phyloP scores from a whole-genome alignment of 2,888 invertebrate species.

The Volucella zonaria region DNA sequence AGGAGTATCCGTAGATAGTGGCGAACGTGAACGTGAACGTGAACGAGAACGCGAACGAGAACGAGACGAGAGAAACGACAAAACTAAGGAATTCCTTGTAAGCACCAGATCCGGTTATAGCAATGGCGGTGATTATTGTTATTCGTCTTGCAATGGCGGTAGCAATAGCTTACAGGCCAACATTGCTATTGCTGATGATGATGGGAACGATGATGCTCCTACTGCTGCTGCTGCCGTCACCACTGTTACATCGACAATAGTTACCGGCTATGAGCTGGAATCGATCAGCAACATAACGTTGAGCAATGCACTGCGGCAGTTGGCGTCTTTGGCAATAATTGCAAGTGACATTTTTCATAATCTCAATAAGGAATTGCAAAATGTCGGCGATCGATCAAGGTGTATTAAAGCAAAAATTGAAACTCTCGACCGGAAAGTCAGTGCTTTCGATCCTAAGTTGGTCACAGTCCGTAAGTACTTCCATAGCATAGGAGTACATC shows the following conservation, averaged over 20 bases:
- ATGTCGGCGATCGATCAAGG: slow-evolving; percentile 89
- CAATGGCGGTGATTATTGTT: slow-evolving; percentile 59
- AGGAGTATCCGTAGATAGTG: slow-evolving; percentile 45
- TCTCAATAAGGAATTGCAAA: slow-evolving; percentile 89
- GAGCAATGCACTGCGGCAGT: slow-evolving; percentile 91
- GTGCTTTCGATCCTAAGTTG: slow-evolving; percentile 92
- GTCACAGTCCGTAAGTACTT: slow-evolving; percentile 95
- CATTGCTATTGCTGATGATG: slow-evolving; percentile 12
- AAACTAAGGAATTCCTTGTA: slow-evolving; percentile 66
- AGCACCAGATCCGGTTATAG: slow-evolving; percentile 62
- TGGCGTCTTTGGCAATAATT: slow-evolving; percentile 91
- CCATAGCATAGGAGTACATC: too few species aligned
- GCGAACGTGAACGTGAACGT: slow-evolving; percentile 35
- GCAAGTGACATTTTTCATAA: slow-evolving; percentile 94
- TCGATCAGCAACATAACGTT: slow-evolving; percentile 94
- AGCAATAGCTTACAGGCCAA: slow-evolving; percentile 61
- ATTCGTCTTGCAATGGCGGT: slow-evolving; percentile 69
- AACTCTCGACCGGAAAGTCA: slow-evolving; percentile 88
- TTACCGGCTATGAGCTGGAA: slow-evolving; percentile 90
- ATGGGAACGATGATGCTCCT: slow-evolving; percentile 28
- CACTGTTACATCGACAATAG: slow-evolving; percentile 77
- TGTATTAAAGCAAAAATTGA: slow-evolving; percentile 88
- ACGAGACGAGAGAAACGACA: slow-evolving; percentile 45
- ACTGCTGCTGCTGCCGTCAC: slow-evolving; percentile 34
- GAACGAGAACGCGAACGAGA: slow-evolving; percentile 34